phyloP scores from a whole-genome alignment of 2,113 vertebrate species.

The Lamprologus sp. region DNA sequence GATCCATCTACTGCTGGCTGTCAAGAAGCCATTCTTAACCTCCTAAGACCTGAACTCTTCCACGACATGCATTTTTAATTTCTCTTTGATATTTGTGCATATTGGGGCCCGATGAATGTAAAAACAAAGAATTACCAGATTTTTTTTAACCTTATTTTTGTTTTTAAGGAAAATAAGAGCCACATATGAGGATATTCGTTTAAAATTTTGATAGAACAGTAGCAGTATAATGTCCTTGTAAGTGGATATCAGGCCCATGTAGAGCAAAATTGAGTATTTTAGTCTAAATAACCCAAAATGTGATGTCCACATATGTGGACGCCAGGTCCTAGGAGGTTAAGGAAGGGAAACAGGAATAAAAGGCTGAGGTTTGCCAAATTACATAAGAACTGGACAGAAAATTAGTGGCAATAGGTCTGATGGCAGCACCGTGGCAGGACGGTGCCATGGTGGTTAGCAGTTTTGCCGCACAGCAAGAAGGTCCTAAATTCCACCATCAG shows the following conservation, averaged over 20 bases:
- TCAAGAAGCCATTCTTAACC: neutral
- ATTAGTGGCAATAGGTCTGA: neutral
- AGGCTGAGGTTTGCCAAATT: neutral
- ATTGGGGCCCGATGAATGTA: neutral
- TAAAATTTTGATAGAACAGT: neutral
- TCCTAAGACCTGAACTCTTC: no score
- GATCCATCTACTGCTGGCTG: neutral
- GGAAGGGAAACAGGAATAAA: neutral
- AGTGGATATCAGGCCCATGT: neutral
- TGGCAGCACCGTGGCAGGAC: neutral
- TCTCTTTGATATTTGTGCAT: neutral
- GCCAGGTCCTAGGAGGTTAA: no score
- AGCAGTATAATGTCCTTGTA: neutral
- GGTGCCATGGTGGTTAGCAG: neutral
- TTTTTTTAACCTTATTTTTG: neutral
- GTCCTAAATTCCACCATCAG: neutral
- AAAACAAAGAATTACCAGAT: neutral
- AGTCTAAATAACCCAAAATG: no score
- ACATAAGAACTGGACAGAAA: neutral
- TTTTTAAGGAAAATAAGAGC: neutral
- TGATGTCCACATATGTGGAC: no score
- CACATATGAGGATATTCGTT: neutral
- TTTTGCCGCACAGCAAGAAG: neutral
- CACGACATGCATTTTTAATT: no score
- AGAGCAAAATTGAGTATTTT: no score